Evolutionary conservation across 2,888 invertebrate genomes (phyloP), one percentile per base, ranked within the genome.

Genomic region (Dasypogon diadema): DNA sequence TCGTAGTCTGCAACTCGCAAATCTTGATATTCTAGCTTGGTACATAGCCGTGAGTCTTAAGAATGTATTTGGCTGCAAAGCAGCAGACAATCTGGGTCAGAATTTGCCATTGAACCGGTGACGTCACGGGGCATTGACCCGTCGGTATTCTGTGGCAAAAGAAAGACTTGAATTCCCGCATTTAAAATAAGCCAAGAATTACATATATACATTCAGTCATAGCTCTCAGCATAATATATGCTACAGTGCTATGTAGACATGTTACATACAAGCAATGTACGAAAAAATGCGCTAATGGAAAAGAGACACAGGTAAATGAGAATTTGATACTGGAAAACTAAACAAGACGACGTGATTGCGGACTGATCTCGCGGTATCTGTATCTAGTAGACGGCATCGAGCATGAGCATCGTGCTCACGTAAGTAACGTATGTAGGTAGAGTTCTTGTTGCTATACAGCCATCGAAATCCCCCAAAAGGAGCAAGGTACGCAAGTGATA

Each of bases 21-120:
- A 34, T 54, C 26, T 56, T 51, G 30, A 70, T 65, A 70, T 54
- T 70, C 51, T 70, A 70, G 34, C 18, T 54, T 26, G 14, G 54
- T 54, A 70, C 30, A 70, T 54, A 70, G 16, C 30, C 16, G 30
- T 34, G 21, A 10, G n/a, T 54, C 21, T 70, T 75, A 46, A 21
- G 72, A 51, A 42, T 34, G 73, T 51, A 56, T 56, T 37, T 16
- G 73, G 73, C 16, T 70, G 79, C 80, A 80, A 76, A 76, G 74
- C 83, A 83, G 83, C 85, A 85, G 85, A 85, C 85, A 85, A 85
- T 85, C 85, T 85, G 85, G 85, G 85, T 85, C 85, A 85, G 83
- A 85, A 83, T 85, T 85, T 85, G 85, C 85, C 85, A 85, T 85
- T 85, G 85, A 85, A 85, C 85, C 84, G 85, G 83, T 85, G 85